Evolutionary conservation across 2,113 vertebrate genomes (phyloP), one percentile per base, ranked within the genome.

Genomic region (Heterotilapia buettikoferi): DNA sequence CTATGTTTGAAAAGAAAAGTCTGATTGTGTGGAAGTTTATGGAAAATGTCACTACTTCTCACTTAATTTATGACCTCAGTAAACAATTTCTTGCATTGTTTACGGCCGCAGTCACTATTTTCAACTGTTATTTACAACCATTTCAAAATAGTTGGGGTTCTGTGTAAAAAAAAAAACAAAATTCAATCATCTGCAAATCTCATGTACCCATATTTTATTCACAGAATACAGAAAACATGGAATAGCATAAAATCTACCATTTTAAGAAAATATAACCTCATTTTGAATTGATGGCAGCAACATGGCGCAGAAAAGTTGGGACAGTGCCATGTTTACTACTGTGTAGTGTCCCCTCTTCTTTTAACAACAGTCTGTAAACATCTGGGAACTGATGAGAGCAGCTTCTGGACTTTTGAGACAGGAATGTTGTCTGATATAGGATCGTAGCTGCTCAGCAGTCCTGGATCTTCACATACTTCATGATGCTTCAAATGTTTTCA

Each of bases 21-120:
- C 63, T 14, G 19, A 68, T 68, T 68, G 36, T 40, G 36, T 40
- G 36, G 19, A 40, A 21, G 63, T 40, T 68, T 68, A 68, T 68
- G n/a, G 36, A 40, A 68, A 40, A 68, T 68, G 36, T 21, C 36
- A 14, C 36, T 68, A 68, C 6, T 71, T 71, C 63, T 71, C n/a
- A 71, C 63, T 40, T 68, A 68, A 43, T 71, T 71, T 71, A 71
- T 71, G 66, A 71, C 13, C n/a, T 16, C 38, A 43, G 38, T 73
- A 73, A 45, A 73, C 68, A 73, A 10, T 71, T 1, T 71, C n/a
- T 40, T 71, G 24, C n/a, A 24, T 71, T 71, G 36, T 71, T 71
- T 71, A 14, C 0, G 1, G 36, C 12, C 1, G 0, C n/a, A 73
- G 13, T 45, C 21, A 5, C 68, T 45, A 73, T 26, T 73, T 73